Conservation (phyloP, 2,888 invertebrate genomes). For the Fissipunctia ypsillon region DNA sequence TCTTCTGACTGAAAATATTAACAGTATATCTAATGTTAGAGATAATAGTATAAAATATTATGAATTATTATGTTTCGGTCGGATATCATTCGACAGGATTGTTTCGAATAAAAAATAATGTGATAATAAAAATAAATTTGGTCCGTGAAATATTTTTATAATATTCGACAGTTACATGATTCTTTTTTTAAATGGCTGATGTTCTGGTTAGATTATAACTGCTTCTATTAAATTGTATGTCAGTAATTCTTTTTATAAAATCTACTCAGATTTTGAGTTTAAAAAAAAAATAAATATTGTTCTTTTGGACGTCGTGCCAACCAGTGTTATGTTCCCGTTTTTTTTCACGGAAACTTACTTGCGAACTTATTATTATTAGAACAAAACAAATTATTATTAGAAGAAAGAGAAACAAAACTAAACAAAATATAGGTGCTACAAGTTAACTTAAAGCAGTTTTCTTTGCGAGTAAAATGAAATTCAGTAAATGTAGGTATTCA, state of each 20-base stretch:
- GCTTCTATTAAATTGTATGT: constrained; percentile 58
- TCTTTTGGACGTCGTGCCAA: constrained; percentile 7
- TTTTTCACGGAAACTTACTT: constrained; percentile 14
- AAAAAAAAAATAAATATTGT: constrained; percentile 9
- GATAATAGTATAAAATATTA: constrained; percentile 67
- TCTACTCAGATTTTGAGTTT: constrained; percentile 3
- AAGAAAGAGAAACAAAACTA: constrained; percentile 13
- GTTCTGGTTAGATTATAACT: constrained; percentile 41
- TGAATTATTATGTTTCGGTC: constrained; percentile 67
- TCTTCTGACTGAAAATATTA: constrained; percentile 57
- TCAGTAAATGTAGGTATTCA: background rate
- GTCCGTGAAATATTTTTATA: constrained; percentile 54
- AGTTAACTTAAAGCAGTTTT: constrained; percentile 36
- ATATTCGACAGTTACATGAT: constrained; percentile 54
- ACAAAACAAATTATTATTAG: no score
- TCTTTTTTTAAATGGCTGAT: constrained; percentile 52
- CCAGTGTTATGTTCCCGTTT: background rate
- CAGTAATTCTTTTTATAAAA: constrained; percentile 43
- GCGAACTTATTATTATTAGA: constrained; percentile 22
- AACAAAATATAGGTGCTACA: constrained; percentile 20
- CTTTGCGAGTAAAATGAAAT: background rate
- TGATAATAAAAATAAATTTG: constrained; percentile 69
- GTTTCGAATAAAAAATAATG: constrained; percentile 69
- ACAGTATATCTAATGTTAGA: constrained; percentile 50
- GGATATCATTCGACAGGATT: constrained; percentile 69